Percentiles rank a stretch among this genome's conserved stretches.
Conservation (phyloP, 2,888 invertebrate genomes). For the Pyrgus malvae region DNA sequence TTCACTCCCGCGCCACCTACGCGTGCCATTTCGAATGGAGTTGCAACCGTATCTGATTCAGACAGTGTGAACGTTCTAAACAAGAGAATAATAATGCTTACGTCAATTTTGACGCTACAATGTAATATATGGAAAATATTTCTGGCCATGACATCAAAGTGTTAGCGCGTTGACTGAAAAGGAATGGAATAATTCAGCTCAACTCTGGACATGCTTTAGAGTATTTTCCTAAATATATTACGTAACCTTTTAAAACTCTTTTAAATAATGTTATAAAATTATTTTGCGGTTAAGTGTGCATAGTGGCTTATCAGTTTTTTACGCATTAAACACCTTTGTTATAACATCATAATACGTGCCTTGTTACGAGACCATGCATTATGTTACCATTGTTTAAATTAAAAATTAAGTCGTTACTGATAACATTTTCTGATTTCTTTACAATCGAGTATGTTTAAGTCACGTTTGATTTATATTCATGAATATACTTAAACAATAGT, state of each 20-base stretch:
- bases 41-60: slow-evolving; percentile 20
- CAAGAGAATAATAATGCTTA: slow-evolving; percentile 15
- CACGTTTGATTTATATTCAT: too few relatives aligned
- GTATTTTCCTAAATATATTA: too few relatives aligned
- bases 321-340: neutral
- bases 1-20: slow-evolving; percentile 18
- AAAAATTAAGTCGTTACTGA: neutral
- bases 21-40: slow-evolving; percentile 20
- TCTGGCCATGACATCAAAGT: neutral
- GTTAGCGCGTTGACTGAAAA: neutral
- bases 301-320: neutral
- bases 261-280: neutral
- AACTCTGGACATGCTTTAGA: too few relatives aligned
- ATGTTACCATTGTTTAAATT: neutral
- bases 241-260: too few relatives aligned
- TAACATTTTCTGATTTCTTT: neutral
- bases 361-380: neutral
- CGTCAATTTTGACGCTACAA: neutral
- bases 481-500: too few relatives aligned
- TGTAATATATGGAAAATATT: neutral
- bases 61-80: neutral
- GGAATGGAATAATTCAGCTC: neutral
- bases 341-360: neutral
- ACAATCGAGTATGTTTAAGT: neutral
- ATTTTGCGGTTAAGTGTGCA: neutral